phyloP scores from a whole-genome alignment of 2,113 vertebrate genomes.

The Centropus bengalensis region DNA sequence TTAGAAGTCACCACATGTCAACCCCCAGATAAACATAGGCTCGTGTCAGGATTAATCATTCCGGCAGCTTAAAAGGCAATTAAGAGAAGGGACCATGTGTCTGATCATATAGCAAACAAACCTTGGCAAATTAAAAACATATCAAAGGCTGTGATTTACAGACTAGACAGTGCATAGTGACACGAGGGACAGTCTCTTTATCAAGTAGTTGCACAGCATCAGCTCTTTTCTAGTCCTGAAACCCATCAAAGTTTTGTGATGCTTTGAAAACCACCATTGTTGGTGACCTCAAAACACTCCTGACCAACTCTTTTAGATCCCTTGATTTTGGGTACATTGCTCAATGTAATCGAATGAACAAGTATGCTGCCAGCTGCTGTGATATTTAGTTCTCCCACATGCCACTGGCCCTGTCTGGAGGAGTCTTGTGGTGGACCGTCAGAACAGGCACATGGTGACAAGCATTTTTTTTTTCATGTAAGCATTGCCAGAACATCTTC shows the following conservation, averaged over 20 bases:
- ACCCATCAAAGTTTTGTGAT: not conserved
- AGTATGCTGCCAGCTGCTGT: rapidly evolving
- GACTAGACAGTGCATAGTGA: not conserved
- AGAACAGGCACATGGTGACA: rapidly evolving
- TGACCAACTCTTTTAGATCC: not conserved
- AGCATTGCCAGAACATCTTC: not conserved
- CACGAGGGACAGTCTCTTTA: not conserved
- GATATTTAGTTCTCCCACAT: not conserved
- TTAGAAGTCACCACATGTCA: rapidly evolving
- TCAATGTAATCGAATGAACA: rapidly evolving
- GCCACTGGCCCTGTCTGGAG: not conserved
- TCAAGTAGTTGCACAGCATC: not conserved
- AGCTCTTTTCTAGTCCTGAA: not conserved
- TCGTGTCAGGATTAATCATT: not conserved
- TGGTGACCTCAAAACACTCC: not conserved
- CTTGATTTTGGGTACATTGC: too few relatives aligned
- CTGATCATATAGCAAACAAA: conserved; percentile 35
- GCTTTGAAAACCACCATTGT: not conserved
- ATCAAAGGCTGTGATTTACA: not conserved
- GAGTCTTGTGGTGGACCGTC: too few relatives aligned
- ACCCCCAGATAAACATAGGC: not conserved
- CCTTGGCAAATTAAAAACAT: not conserved
- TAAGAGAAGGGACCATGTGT: not conserved
- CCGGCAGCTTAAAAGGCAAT: not conserved
- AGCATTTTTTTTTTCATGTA: rapidly evolving